Conservation (phyloP, 2,888 invertebrate species). For the Mellilla xanthometata region DNA sequence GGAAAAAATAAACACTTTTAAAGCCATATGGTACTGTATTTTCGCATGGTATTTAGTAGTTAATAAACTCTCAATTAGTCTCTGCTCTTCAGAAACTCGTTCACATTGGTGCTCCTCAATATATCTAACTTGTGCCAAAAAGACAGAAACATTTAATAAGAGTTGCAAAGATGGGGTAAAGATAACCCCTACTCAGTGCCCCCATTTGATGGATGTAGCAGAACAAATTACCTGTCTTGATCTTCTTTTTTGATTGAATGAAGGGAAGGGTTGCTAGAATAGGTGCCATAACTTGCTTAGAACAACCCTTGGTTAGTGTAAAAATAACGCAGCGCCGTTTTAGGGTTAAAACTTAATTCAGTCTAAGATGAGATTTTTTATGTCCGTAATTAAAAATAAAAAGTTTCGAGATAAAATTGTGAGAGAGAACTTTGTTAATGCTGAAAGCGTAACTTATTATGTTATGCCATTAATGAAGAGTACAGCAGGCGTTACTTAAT, state of each 20-base stretch:
- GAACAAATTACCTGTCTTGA: conserved; percentile 36
- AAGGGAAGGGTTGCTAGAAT: conserved; percentile 31
- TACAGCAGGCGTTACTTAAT: conserved; percentile 1
- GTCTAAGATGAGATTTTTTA: conserved; percentile 12
- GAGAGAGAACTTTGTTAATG: conserved; percentile 3
- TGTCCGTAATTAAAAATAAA: conserved; percentile 10
- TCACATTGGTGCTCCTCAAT: too few species aligned
- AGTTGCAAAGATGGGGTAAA: conserved; percentile 22
- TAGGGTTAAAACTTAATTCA: conserved; percentile 13
- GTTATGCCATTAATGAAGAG: conserved; percentile 5
- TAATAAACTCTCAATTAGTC: too few species aligned
- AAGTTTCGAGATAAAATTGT: conserved; percentile 1
- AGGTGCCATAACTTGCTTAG: conserved; percentile 24
- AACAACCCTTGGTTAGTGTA: conserved; percentile 19
- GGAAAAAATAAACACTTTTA: too few species aligned
- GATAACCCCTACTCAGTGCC: conserved; percentile 15
- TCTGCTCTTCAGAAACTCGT: too few species aligned
- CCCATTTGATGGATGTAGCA: conserved; percentile 32
- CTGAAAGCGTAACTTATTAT: conserved; percentile 2
- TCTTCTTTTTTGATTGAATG: conserved; percentile 34
- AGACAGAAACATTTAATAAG: conserved; percentile 14
- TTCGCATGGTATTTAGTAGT: too few species aligned
- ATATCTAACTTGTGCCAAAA: neutral
- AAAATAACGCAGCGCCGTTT: conserved; percentile 11
- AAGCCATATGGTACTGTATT: too few species aligned